phyloP scores from a whole-genome alignment of 2,888 invertebrate genomes.

The Cataglyphis livida region DNA sequence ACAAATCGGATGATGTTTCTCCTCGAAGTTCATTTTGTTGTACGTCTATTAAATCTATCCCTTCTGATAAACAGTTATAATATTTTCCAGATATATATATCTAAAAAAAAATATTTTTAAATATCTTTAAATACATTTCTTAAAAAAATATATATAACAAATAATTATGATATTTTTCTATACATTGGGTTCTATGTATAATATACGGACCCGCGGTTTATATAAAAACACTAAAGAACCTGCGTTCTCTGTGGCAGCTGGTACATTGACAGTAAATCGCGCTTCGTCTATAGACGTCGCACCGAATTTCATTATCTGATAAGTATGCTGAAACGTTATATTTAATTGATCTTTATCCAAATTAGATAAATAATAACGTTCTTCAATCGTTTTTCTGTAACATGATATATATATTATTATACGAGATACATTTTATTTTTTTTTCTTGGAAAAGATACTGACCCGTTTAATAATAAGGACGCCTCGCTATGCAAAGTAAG shows the following conservation, averaged over 20 bases:
- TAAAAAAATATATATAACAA: neutral
- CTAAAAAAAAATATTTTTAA: slow-evolving; percentile 57
- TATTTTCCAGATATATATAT: slow-evolving; percentile 67
- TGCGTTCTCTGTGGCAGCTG: slow-evolving; percentile 59
- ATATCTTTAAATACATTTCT: neutral
- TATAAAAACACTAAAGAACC: slow-evolving; percentile 62
- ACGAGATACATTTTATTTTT: neutral
- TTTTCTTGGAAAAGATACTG: slow-evolving; percentile 26
- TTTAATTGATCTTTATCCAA: slow-evolving; percentile 58
- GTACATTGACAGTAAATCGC: slow-evolving; percentile 70
- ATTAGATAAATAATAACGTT: slow-evolving; percentile 70
- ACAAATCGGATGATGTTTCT: slow-evolving; percentile 3
- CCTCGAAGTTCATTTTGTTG: neutral
- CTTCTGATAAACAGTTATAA: slow-evolving; percentile 66
- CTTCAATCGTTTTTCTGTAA: slow-evolving; percentile 74
- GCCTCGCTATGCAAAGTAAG: slow-evolving; percentile 70
- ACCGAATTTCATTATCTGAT: slow-evolving; percentile 76
- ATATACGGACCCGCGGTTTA: slow-evolving; percentile 68
- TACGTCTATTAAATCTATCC: slow-evolving; percentile 34
- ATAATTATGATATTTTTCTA: neutral
- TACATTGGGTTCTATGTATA: neutral
- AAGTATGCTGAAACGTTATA: slow-evolving; percentile 76
- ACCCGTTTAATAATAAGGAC: slow-evolving; percentile 76
- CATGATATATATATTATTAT: neutral
- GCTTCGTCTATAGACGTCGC: slow-evolving; percentile 72